Evolutionary conservation across 1,140 invertebrate genomes (phyloP), one percentile per base, ranked within the genome.

Genomic region (Pygmarrhopalites habei): DNA sequence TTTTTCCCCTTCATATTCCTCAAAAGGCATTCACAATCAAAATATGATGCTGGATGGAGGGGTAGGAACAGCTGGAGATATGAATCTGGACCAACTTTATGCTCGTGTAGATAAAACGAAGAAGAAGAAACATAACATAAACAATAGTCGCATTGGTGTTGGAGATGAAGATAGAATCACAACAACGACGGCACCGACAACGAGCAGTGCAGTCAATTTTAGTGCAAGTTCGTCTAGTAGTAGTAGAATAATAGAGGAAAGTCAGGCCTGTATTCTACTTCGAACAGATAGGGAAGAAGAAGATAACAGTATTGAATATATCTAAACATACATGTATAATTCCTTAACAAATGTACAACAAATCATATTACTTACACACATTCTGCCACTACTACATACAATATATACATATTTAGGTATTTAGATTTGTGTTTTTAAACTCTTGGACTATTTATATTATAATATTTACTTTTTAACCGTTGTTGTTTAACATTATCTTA

Each of bases 251-350:
- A 15, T 3, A 35, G 53, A 19, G 29, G 26, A 35, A 12, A 26
- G 10, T 3, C 29, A 56, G 53, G 53, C 30, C 35, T 56, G 53
- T 28, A 56, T 56, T 25, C 12, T 56, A 19, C 35, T 56, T 12
- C 29, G 53, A 41, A 35, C 5, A 7, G 53, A 53, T 28, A 30
- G 29, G 15, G 53, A 51, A 25, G 35, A 57, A 58, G 53, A 56
- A 32, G 52, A 68, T n/a, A 64, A 59, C 58, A 64, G 59, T 68
- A 68, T 68, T 61, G 66, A 68, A 35, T 68, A 68, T 43, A 68
- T 68, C 58, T 68, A 65, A 60, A n/a, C n/a, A n/a, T n/a, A n/a
- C n/a, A n/a, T n/a, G n/a, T n/a, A n/a, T n/a, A n/a, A n/a, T n/a
- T n/a, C n/a, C n/a, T n/a, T n/a, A n/a, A n/a, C n/a, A n/a, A n/a